phyloP scores from a whole-genome alignment of 2,888 invertebrate species.

The Limnephilus marmoratus region DNA sequence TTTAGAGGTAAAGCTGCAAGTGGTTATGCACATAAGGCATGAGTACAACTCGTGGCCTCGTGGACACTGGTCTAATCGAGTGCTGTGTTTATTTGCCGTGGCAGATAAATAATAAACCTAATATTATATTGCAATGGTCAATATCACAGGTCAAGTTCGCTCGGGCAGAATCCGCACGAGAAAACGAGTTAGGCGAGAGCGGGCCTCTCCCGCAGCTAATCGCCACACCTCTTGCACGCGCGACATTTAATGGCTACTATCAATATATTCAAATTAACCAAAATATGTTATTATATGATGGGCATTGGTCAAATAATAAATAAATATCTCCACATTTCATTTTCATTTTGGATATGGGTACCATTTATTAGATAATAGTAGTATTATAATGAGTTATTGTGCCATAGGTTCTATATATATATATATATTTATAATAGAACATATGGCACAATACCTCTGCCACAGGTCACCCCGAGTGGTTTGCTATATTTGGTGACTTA shows the following conservation, averaged over 20 bases:
- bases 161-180: not conserved
- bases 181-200: not conserved
- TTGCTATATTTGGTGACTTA: too few species aligned
- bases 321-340: too few species aligned
- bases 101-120: not conserved
- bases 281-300: not conserved
- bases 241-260: not conserved
- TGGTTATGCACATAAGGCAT: not conserved
- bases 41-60: not conserved
- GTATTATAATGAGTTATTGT: too few species aligned
- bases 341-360: too few species aligned
- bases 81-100: slow-evolving; percentile 23
- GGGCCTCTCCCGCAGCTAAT: not conserved
- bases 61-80: slow-evolving; percentile 49
- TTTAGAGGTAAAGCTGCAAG: not conserved
- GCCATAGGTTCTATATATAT: too few species aligned
- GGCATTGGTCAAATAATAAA: not conserved
- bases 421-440: too few species aligned
- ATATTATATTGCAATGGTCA: slow-evolving; percentile 18
- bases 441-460: too few species aligned
- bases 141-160: slow-evolving; percentile 7
- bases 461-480: too few species aligned
- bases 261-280: not conserved
- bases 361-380: too few species aligned
- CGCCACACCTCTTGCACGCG: not conserved